Evolutionary conservation across 2,113 vertebrate species (phyloP).

Genomic region (Myanophis thanlyinensis): DNA sequence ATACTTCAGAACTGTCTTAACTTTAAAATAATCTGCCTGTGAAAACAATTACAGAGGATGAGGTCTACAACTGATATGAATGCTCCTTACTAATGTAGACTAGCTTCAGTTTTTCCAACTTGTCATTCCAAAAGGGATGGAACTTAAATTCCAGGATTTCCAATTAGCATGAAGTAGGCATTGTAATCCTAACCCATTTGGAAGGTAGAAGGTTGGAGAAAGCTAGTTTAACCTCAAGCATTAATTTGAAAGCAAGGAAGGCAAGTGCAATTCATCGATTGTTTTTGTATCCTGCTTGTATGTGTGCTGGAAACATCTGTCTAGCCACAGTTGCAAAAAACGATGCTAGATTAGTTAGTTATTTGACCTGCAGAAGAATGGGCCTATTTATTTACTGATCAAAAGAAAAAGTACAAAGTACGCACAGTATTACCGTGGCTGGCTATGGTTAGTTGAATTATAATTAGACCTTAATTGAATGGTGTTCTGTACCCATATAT

Average conservation of each 20-base stretch:
- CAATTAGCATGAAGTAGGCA: background rate
- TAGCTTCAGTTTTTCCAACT: background rate
- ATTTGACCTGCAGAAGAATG: background rate
- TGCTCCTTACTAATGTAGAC: background rate
- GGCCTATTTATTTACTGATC: background rate
- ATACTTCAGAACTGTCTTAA: background rate
- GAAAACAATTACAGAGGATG: background rate
- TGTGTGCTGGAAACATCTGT: background rate
- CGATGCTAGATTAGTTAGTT: background rate
- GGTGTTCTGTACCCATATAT: no score
- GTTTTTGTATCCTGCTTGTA: background rate
- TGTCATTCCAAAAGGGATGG: background rate
- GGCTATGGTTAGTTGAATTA: background rate
- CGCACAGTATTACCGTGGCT: background rate
- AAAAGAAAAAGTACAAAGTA: background rate
- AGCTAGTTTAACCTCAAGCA: background rate
- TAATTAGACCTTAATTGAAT: background rate
- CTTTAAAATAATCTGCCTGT: background rate
- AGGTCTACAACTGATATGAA: background rate
- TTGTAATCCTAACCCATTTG: background rate
- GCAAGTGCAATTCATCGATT: background rate
- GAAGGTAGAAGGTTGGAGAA: background rate
- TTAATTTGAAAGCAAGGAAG: background rate
- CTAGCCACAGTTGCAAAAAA: background rate
- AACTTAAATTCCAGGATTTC: background rate